These are phyloP conservation scores for Rotaria macrura DNA, from an alignment of 2,888 invertebrate species.

Conservation along the genomic window DNA sequence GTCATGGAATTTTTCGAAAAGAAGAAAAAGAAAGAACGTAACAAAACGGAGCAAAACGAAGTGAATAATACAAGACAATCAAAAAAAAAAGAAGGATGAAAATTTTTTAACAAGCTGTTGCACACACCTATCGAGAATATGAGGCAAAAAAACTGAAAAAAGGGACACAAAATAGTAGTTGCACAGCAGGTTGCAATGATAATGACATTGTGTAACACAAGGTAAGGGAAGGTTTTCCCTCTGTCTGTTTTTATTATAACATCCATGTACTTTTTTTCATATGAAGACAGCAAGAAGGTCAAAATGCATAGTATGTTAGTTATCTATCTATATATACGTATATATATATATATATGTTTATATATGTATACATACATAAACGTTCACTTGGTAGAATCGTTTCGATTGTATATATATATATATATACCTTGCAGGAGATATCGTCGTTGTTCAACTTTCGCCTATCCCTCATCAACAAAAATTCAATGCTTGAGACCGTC, in stretches of 20 bases:
- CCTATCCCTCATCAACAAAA: conserved; percentile 1
- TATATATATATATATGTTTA: not conserved
- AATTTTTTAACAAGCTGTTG: not conserved
- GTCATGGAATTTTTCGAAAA: not conserved
- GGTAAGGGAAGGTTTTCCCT: not conserved
- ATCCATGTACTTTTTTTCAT: not conserved
- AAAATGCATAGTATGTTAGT: not conserved
- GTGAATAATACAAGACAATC: not conserved
- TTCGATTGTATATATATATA: not conserved
- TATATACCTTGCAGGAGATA: not conserved
- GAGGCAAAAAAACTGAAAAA: not conserved
- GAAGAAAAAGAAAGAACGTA: not conserved
- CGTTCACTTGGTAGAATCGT: not conserved
- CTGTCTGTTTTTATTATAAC: no score
- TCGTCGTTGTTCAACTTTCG: conserved; percentile 1
- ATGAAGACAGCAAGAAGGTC: not conserved
- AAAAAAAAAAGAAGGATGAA: not conserved
- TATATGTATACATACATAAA: not conserved
- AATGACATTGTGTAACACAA: not conserved
- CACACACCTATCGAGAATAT: not conserved
- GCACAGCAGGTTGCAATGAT: conserved; percentile 10
- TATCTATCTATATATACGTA: not conserved
- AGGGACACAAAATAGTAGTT: not conserved
- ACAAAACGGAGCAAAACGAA: not conserved
- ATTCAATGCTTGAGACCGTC: conserved; percentile 1